Evolutionary conservation across 2,797 vertebrate species (phyloP), one percentile per base, ranked within the genome.

Genomic region (Tokudaia muenninki): DNA sequence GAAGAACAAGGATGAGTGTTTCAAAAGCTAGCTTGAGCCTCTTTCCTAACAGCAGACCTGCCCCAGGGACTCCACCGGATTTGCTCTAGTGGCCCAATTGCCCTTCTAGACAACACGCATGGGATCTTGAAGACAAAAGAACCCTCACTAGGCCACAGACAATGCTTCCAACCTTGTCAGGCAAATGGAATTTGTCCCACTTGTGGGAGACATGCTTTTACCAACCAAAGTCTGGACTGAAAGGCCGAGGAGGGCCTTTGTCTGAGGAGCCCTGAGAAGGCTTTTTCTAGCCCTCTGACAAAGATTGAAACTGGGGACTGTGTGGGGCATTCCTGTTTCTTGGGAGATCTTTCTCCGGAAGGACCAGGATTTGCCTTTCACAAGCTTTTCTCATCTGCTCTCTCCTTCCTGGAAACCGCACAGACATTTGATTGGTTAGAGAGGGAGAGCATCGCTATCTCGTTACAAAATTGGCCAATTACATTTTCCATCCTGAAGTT

Each of bases 381-480:
- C 89, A 84, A 89, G 89, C 92, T 94, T 95, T 83, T 80, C 86
- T 63, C 75, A 61, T 87, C 96, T 16, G 1, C 95, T 97, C 88
- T 83, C 93, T 91, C 89, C 89, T 87, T 87, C 80, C 93, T 94
- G 84, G 95, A 98, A 97, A 90, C 86, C 59, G 89, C 91, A 72
- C 96, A 87, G 0, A 0, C 95, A 78, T n/a, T 44, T 55, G 50
- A 95, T 90, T 65, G 57, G 47, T 17, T 79, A 96, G 96, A 2
- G 61, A 97, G 88, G 44, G 24, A 37, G 95, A 72, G 74, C 29
- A 16, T 41, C 78, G 92, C 97, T 65, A 21, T 92, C 95, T 87
- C 94, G 93, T 97, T 97, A 97, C 88, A 97, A 98, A 89, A 97
- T 0, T 72, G 70, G 57, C 79, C 96, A 97, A 97, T 96, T 97